Conservation (phyloP, 23 tunicate genomes). For the Ascidia mentula region DNA sequence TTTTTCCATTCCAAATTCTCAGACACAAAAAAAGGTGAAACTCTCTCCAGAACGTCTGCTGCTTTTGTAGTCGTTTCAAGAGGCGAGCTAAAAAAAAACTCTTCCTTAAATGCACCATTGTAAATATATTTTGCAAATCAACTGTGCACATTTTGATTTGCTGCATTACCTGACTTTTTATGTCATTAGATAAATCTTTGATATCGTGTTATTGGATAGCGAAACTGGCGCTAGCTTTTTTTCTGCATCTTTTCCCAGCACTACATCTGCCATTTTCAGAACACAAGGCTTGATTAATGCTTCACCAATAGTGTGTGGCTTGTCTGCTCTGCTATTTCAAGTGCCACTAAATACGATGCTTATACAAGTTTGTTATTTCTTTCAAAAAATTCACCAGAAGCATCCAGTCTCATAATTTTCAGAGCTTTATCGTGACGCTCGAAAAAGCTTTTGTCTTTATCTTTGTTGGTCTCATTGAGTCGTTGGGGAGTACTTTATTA, state of each 20-base stretch:
- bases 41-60: slow-evolving; percentile 36
- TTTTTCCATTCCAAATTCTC: slow-evolving; percentile 54
- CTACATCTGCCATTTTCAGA: slow-evolving; percentile 56
- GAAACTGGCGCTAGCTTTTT: slow-evolving; percentile 50
- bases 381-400: slow-evolving; percentile 26
- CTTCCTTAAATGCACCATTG: slow-evolving; percentile 47
- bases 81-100: slow-evolving; percentile 52
- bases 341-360: slow-evolving; percentile 59
- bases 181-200: slow-evolving; percentile 50
- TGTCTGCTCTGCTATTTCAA: slow-evolving; percentile 60
- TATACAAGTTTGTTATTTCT: slow-evolving; percentile 36
- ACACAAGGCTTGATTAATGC: slow-evolving; percentile 65
- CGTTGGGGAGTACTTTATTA: slow-evolving; percentile 51
- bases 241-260: slow-evolving; percentile 63
- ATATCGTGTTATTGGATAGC: slow-evolving; percentile 59
- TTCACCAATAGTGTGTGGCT: slow-evolving; percentile 44
- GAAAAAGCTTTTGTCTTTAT: slow-evolving; percentile 33
- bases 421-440: slow-evolving; percentile 46
- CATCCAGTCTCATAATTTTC: slow-evolving; percentile 70
- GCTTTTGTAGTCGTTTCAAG: slow-evolving; percentile 45
- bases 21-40: slow-evolving; percentile 48
- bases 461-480: slow-evolving; percentile 48
- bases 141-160: slow-evolving; percentile 71
- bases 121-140: slow-evolving; percentile 60
- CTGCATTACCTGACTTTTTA: slow-evolving; percentile 53